Base-by-base conservation (phyloP, 1,140 invertebrate species). In the Drosophila miranda region DNA sequence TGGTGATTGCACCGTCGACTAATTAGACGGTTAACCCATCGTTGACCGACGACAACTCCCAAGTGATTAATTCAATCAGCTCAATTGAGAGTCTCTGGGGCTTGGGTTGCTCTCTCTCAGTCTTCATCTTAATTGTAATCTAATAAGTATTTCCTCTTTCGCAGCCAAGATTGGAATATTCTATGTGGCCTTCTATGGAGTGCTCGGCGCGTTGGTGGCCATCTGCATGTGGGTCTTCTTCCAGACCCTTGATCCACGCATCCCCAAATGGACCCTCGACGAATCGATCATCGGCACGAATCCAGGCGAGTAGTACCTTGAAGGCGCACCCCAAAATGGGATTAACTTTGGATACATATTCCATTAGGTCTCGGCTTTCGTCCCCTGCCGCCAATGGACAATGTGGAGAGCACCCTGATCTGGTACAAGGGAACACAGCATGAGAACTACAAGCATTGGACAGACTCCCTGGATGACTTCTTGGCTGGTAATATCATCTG, bases 181-280 rank as follows among this genome's bases (percentile, higher is more conserved):
- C 93, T 99, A 99, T 92, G 92, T 97, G 71, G 94, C 96, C 83
- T 99, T 98, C 92, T 99, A 98, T 92, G 93, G 94, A 46, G 96
- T 96, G 56, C 92, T 99, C 73, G 96, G 95, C 14, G 94, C 96
- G 6, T 93, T 99, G 75, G 98, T 98, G 51, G 94, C 96, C 19
- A 95, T 97, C 44, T 97, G 97, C 92, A 95, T 98, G 93, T 96
- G 96, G 93, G 95, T 95, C 23, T 98, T 99, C 92, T 96, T 96
- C 69, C 95, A 97, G 92, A 98, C 97, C 2, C 90, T 99, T 70
- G 97, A 98, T 91, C 94, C 95, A 6, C 93, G 96, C 70, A 94
- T 95, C 90, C 97, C 98, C 4, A 96, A 94, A 90, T 97, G 97
- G 94, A 94, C 95, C 81, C 91, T 97, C 46, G 94, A 95, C 26